Percentiles rank a stretch among this genome's conserved stretches.
phyloP scores from a whole-genome alignment of 2,888 invertebrate genomes.

The Cerastis rubricosa region DNA sequence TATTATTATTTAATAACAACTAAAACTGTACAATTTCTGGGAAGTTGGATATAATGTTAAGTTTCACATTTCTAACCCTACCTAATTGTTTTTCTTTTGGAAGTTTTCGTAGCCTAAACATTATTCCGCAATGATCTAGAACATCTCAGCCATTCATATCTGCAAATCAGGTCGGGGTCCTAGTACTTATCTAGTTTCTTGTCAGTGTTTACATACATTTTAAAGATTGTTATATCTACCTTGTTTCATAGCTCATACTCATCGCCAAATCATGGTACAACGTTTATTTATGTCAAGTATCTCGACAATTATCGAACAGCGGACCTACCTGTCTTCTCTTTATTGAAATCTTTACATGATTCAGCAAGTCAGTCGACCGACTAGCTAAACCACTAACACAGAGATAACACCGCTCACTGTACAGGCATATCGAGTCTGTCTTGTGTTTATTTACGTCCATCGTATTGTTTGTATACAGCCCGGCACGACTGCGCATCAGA shows the following conservation, averaged over 20 bases:
- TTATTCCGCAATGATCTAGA: background rate
- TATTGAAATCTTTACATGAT: conserved; percentile 55
- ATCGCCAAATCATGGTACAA: conserved; percentile 19
- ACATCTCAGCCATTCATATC: conserved; percentile 6
- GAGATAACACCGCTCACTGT: conserved; percentile 84
- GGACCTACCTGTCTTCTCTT: conserved; percentile 40
- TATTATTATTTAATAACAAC: background rate
- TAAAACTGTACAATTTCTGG: background rate
- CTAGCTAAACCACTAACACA: conserved; percentile 82
- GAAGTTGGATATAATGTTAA: background rate
- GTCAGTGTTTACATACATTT: conserved; percentile 4
- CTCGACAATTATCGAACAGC: conserved; percentile 19
- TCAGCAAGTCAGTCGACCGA: conserved; percentile 71
- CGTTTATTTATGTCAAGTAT: conserved; percentile 3
- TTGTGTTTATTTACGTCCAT: conserved; percentile 91
- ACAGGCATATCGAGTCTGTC: conserved; percentile 81
- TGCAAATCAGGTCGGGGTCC: conserved; percentile 9
- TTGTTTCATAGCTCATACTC: conserved; percentile 15
- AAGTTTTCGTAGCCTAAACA: background rate
- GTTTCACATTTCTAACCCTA: background rate
- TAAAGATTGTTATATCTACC: background rate
- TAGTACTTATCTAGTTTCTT: conserved; percentile 19
- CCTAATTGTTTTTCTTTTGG: background rate
- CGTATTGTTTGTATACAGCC: conserved; percentile 91
- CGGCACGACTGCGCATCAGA: conserved; percentile 90